Evolutionary conservation across 2,888 invertebrate species (phyloP), one percentile per base, ranked within the genome.

Genomic region (Octonoba sinensis): DNA sequence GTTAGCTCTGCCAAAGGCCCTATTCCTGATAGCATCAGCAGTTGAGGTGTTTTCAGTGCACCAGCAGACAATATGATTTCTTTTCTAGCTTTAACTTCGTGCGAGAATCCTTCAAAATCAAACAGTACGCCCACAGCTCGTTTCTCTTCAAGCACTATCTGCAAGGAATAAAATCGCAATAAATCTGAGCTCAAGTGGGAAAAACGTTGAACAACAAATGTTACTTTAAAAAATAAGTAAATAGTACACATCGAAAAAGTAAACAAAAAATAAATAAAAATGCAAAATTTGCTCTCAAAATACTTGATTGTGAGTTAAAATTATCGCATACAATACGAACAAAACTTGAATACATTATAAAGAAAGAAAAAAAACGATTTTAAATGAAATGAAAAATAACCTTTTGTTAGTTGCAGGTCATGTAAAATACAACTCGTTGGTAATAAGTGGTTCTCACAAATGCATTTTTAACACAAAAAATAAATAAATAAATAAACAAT

Each of bases 1-100:
- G 3, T 22, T 15, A 57, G 22, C 18, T 57, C 57, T 3, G 22
- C 22, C 57, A 57, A 3, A 0, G 57, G 57, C 8, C 57, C 57
- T n/a, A 57, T 57, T 20, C 57, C 57, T 2, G 57, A 57, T n/a
- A 57, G 20, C 57, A 57, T 57, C 20, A 57, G 20, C 20, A 57
- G 13, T 24, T 57, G 57, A 20, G 57, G 22, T 18, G 57, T 22
- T 20, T 57, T 57, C 13, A 20, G 12, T 6, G 57, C 22, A 18
- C 57, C 57, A 13, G 57, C 57, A 22, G 57, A 57, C 18, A 57
- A 3, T 22, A 57, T 57, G 3, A 57, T 15, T 57, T 57, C 57
- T 22, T 20, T 57, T 12, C 20, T 57, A 0, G 57, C 57, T n/a
- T 20, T 20, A 8, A 57, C 22, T 13, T 24, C 22, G 22, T 24